phyloP scores from a whole-genome alignment of 1,140 invertebrate genomes.

The Oscheius sp. region DNA sequence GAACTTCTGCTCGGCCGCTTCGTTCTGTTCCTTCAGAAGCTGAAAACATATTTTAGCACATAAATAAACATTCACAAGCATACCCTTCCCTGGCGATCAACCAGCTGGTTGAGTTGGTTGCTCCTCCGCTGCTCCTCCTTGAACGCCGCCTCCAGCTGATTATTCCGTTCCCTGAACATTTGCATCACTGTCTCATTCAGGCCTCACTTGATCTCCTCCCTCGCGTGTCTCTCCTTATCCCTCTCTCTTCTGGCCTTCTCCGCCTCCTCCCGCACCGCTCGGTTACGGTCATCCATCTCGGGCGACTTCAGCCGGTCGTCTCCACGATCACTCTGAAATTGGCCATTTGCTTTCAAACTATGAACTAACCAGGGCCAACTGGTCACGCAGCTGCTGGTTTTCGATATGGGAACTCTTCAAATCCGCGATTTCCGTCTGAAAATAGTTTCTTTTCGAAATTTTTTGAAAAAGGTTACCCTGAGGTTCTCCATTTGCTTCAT shows the following conservation, averaged over 20 bases:
- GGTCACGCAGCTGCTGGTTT: background rate
- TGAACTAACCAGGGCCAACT: background rate
- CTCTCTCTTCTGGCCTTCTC: background rate
- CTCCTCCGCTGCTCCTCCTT: background rate
- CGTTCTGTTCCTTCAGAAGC: slow-evolving; percentile 17
- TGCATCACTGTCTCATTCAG: background rate
- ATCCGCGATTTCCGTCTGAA: background rate
- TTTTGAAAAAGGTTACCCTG: background rate
- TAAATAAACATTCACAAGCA: too few species aligned
- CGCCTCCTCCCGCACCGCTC: background rate
- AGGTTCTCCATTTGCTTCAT: background rate
- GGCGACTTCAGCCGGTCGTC: background rate
- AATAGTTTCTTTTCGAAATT: background rate
- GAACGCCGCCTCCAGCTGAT: background rate
- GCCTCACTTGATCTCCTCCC: background rate
- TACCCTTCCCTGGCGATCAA: too few species aligned
- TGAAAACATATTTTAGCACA: background rate
- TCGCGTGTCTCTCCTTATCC: background rate
- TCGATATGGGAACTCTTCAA: background rate
- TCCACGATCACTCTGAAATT: too few species aligned
- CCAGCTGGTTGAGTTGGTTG: background rate
- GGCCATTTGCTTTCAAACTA: background rate
- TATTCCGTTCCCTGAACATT: background rate
- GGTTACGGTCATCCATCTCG: background rate
- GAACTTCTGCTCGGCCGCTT: slow-evolving; percentile 27